These are phyloP conservation scores for Aphelenchoides avenae DNA, from an alignment of 1,140 invertebrate species.

Conservation along the genomic window DNA sequence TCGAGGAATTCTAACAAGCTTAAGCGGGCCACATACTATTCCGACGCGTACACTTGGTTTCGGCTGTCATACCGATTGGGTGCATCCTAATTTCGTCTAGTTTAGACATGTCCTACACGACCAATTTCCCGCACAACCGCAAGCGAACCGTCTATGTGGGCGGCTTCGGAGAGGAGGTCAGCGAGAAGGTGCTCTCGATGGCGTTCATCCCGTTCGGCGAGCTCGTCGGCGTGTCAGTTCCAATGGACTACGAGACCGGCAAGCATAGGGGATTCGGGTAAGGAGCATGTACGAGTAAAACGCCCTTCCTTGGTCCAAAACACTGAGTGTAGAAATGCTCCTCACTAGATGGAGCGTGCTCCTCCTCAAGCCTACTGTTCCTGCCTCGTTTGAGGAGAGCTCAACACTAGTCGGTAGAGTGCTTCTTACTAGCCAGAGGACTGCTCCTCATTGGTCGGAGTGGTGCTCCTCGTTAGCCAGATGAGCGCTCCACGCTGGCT, in stretches of 20 bases:
- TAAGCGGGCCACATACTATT: too few species aligned
- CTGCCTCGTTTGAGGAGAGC: slow-evolving; percentile 15
- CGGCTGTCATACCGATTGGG: too few species aligned
- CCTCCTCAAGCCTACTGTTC: too few species aligned
- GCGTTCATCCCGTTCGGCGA: slow-evolving; percentile 98
- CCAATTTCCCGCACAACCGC: slow-evolving; percentile 54
- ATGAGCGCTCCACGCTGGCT: too few species aligned
- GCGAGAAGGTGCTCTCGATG: slow-evolving; percentile 86
- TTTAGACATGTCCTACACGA: slow-evolving; percentile 38
- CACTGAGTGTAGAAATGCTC: too few species aligned
- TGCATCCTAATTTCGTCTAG: too few species aligned
- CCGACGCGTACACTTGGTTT: too few species aligned
- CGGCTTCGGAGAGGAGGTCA: slow-evolving; percentile 91
- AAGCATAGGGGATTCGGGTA: slow-evolving; percentile 55
- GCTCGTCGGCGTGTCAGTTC: slow-evolving; percentile 91
- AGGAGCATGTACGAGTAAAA: too few species aligned
- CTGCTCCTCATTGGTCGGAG: slow-evolving; percentile 10
- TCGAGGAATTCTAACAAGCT: too few species aligned
- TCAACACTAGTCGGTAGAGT: slow-evolving; percentile 8
- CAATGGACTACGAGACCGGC: slow-evolving; percentile 87
- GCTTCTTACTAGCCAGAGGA: slow-evolving; percentile 16
- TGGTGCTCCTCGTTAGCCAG: too few species aligned
- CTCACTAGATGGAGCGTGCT: too few species aligned
- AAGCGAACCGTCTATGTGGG: slow-evolving; percentile 65
- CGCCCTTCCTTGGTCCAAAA: too few species aligned